Conservation (phyloP, 92 coral and sea anemone genomes). For the Zoanthus gigantus region DNA sequence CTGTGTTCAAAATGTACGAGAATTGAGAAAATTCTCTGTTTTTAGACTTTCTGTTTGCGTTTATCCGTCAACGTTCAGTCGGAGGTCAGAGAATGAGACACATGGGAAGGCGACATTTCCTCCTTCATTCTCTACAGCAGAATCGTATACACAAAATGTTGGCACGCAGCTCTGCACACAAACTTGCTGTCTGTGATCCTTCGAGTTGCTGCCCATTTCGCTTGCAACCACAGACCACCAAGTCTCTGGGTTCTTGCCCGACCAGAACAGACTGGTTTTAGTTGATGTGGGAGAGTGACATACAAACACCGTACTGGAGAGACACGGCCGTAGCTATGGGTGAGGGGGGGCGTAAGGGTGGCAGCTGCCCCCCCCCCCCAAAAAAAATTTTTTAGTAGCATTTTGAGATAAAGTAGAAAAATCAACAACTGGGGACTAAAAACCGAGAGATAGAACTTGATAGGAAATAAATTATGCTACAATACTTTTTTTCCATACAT, state of each 20-base stretch:
- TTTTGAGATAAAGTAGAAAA: no score
- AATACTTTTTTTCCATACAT: no score
- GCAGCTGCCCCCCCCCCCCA: no score
- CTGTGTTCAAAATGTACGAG: slow-evolving; percentile 10
- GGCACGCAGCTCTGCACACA: slow-evolving; percentile 20
- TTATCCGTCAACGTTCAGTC: slow-evolving; percentile 18
- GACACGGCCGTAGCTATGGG: neutral
- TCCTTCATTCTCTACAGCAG: slow-evolving; percentile 23
- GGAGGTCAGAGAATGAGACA: slow-evolving; percentile 9
- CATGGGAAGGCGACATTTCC: slow-evolving; percentile 8
- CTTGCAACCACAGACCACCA: slow-evolving; percentile 21
- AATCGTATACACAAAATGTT: neutral
- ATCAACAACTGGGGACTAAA: no score
- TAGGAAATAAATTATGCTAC: no score
- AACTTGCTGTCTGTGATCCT: slow-evolving; percentile 23
- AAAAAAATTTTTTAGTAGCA: neutral
- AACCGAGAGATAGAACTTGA: no score
- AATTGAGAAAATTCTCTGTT: neutral
- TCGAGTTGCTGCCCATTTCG: slow-evolving; percentile 5
- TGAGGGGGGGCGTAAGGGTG: no score
- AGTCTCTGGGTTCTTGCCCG: slow-evolving; percentile 8
- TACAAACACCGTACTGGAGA: slow-evolving; percentile 1
- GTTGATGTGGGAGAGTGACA: neutral
- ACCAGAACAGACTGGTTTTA: neutral
- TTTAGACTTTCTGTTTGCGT: slow-evolving; percentile 14